Conservation (phyloP, 1,140 invertebrate species). For the Pogonognathellus flavescens region DNA sequence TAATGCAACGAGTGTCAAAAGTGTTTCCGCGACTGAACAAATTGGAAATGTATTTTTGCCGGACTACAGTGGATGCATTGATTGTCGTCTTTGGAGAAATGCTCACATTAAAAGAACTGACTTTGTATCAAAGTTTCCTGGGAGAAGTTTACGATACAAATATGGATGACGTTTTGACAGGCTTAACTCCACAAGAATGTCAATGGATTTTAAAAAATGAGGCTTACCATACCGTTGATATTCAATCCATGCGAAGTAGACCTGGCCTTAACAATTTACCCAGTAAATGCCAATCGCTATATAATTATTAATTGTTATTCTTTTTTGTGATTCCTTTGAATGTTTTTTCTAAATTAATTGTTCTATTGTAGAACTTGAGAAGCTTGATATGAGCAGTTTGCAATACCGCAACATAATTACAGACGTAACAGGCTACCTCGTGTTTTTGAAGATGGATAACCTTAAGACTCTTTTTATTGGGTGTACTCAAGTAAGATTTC, state of each 20-base stretch:
- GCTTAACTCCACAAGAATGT: conserved; percentile 16
- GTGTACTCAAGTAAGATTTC: conserved; percentile 23
- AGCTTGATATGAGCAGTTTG: conserved; percentile 15
- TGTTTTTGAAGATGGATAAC: conserved; percentile 1
- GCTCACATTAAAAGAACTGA: conserved; percentile 10
- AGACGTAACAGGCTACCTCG: conserved; percentile 10
- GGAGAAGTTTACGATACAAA: conserved; percentile 5
- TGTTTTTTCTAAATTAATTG: too few species aligned
- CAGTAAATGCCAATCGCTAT: too few species aligned
- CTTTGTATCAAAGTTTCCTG: conserved; percentile 8
- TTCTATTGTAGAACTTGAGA: not conserved
- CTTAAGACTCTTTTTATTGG: conserved; percentile 19
- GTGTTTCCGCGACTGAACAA: conserved; percentile 14
- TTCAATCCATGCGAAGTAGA: not conserved
- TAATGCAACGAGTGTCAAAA: conserved; percentile 17
- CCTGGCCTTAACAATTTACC: conserved; percentile 6
- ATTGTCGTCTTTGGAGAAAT: conserved; percentile 29
- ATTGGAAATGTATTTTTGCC: conserved; percentile 32
- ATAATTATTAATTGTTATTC: too few species aligned
- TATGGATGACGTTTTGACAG: conserved; percentile 30
- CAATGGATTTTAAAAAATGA: conserved; percentile 26
- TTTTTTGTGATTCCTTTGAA: too few species aligned
- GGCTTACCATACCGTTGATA: not conserved
- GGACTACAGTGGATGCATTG: not conserved
- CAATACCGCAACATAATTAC: conserved; percentile 24